Base-by-base conservation (phyloP, 2,113 vertebrate genomes). In the Cryptotis parvus region DNA sequence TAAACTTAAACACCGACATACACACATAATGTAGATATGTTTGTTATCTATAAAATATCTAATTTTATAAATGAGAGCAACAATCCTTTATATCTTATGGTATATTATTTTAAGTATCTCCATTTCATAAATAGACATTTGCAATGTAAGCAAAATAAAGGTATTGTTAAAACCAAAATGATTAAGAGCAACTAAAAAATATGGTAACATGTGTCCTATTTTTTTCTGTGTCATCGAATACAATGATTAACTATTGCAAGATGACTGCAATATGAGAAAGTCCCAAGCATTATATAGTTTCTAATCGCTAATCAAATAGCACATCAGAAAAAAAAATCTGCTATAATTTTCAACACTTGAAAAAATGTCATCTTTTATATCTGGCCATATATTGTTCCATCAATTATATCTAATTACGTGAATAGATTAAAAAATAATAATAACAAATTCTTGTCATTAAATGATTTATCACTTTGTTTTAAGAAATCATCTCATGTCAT, bases 401-500 rank as follows among this genome's bases (percentile, higher is more conserved):
- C 52, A 55, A 55, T 18, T 55, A 3, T 52, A 52, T 52, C 20
- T 55, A 55, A 55, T 55, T 55, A 16, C 52, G 15, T 20, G 5
- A 55, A 85, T 37, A 72, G 76, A 85, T 33, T 91, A 26, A 84
- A 61, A 72, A 79, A 78, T n/a, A n/a, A n/a, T n/a, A n/a, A 63
- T 89, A 63, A 82, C 43, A 72, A 76, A 58, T 39, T 27, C 8
- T 9, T 66, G 7, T 66, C 14, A 61, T 12, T 9, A 31, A 14
- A 31, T 80, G 43, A 94, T 66, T 10, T 27, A 3, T 1, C 35
- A 49, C 2, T 0, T 81, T 73, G 22, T 6, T 77, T 88, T 81
- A n/a, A 87, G 15, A 76, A 55, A 55, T 1, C 65, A 4, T 8
- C 9, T 52, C 37, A 37, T 81, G n/a, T n/a, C 22, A 27, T 68